Evolutionary conservation across 2,113 vertebrate species (phyloP).

Genomic region (Salvator merianae): DNA sequence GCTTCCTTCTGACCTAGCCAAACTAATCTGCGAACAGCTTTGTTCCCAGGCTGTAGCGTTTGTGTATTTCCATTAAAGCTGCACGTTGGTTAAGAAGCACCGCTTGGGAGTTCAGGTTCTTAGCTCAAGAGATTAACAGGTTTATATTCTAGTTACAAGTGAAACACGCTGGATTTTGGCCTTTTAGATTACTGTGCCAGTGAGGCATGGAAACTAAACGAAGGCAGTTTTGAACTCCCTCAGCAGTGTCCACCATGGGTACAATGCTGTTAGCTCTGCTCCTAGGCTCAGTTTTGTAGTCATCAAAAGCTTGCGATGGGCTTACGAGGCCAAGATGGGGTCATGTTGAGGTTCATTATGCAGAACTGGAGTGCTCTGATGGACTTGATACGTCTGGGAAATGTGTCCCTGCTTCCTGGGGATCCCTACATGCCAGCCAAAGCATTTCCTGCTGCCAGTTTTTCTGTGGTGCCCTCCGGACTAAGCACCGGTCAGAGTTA

Average conservation of each 20-base stretch:
- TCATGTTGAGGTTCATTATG: background rate
- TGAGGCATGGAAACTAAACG: background rate
- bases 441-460: background rate
- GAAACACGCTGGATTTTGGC: background rate
- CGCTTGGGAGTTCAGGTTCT: background rate
- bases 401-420: background rate
- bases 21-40: background rate
- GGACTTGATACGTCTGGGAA: background rate
- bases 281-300: background rate
- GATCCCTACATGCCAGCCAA: background rate
- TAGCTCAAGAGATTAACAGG: too few relatives aligned
- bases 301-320: too few relatives aligned
- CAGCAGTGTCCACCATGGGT: background rate
- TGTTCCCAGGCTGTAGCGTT: background rate
- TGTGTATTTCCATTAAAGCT: background rate
- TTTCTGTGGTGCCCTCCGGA: accelerated
- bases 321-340: background rate
- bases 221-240: background rate
- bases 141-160: background rate
- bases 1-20: too few relatives aligned
- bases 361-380: background rate
- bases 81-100: too few relatives aligned
- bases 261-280: background rate
- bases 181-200: background rate
- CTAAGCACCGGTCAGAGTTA: too few relatives aligned